Conservation (phyloP, 2,797 vertebrate species). For the Perodicticus potto region DNA sequence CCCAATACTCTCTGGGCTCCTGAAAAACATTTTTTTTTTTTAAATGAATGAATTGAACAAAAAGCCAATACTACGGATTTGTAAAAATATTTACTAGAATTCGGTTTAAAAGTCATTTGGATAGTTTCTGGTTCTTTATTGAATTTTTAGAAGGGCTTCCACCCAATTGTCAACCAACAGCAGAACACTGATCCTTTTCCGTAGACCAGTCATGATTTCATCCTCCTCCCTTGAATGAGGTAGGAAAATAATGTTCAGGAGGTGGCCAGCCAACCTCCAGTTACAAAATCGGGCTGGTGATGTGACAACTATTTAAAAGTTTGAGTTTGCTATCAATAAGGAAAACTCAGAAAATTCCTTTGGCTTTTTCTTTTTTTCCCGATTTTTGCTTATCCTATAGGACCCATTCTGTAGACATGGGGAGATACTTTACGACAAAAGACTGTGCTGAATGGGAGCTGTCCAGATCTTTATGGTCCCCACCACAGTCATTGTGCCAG, state of each 20-base stretch:
- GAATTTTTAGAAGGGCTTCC: not conserved
- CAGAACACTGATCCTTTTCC: not conserved
- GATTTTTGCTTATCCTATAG: not conserved
- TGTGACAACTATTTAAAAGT: not conserved
- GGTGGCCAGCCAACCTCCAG: not conserved
- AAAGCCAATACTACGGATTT: not conserved
- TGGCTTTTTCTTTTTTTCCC: not conserved
- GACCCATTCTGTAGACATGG: not conserved
- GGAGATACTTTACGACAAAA: rapidly evolving
- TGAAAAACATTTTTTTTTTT: not conserved
- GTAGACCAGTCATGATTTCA: not conserved
- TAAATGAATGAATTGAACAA: not conserved
- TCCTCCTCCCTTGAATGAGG: not conserved
- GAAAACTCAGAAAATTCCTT: not conserved
- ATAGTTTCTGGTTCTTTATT: not conserved
- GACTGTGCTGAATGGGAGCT: rapidly evolving
- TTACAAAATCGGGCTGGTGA: not conserved
- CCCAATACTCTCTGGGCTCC: rapidly evolving
- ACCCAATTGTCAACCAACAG: not conserved
- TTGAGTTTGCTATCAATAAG: not conserved
- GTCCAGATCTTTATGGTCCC: rapidly evolving
- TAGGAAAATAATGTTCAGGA: not conserved
- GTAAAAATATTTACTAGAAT: not conserved
- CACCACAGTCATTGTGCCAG: rapidly evolving
- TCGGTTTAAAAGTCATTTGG: not conserved